Conservation (phyloP, 1,140 invertebrate genomes). For the Leptinotarsa texana region DNA sequence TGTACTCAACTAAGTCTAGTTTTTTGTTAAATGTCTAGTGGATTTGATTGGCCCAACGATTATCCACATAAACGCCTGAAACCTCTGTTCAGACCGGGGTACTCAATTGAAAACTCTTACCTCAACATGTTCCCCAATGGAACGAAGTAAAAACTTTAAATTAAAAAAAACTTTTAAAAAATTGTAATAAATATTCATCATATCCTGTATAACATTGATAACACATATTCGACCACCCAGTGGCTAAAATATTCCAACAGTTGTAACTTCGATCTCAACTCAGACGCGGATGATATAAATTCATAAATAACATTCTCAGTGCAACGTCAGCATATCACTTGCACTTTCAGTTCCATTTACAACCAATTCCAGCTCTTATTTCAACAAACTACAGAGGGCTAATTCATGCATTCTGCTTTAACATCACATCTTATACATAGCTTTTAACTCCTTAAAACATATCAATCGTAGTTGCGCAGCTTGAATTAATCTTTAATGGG, state of each 20-base stretch:
- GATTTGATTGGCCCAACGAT: no score
- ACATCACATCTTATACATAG: slow-evolving; percentile 2
- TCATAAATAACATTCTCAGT: neutral
- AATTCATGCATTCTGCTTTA: neutral
- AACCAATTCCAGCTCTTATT: neutral
- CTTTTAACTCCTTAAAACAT: slow-evolving; percentile 11
- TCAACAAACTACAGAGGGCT: neutral
- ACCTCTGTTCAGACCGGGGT: no score
- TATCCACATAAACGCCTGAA: no score
- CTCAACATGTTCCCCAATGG: no score
- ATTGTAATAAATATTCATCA: no score
- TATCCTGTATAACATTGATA: neutral
- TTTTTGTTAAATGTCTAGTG: no score
- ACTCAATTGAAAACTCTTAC: no score
- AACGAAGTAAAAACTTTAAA: no score
- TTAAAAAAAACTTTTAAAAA: no score
- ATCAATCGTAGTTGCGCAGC: neutral
- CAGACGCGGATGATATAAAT: slow-evolving; percentile 1
- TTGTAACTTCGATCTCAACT: neutral
- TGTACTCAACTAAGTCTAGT: no score
- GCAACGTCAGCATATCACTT: slow-evolving; percentile 1
- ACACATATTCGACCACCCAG: neutral
- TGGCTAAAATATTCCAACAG: neutral
- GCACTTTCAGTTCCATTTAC: neutral
- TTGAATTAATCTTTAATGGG: slow-evolving; percentile 8